phyloP scores from a whole-genome alignment of 1,140 invertebrate genomes.

The Cyclina sinensis region DNA sequence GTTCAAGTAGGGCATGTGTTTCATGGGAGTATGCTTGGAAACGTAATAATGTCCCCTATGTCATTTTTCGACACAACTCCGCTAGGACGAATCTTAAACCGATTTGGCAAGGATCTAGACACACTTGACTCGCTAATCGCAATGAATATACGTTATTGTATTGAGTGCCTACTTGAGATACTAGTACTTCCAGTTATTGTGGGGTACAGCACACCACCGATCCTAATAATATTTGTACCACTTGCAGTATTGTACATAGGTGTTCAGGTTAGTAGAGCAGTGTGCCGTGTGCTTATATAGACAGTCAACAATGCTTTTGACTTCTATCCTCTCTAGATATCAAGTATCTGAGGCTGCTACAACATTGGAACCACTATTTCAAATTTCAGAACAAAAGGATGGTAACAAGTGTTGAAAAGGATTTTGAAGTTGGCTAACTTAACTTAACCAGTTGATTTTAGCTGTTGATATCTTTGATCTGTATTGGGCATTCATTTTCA shows the following conservation, averaged over 20 bases:
- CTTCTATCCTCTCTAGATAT: too few species aligned
- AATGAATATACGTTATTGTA: conserved; percentile 74
- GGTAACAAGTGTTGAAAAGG: too few species aligned
- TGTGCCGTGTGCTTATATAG: too few species aligned
- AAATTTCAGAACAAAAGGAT: too few species aligned
- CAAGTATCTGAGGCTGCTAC: too few species aligned
- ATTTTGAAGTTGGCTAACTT: too few species aligned
- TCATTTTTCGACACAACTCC: conserved; percentile 90
- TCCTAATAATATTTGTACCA: conserved; percentile 94
- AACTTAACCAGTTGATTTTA: too few species aligned
- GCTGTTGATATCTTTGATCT: too few species aligned
- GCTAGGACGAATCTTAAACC: conserved; percentile 90
- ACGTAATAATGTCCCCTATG: conserved; percentile 90
- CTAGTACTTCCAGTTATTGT: conserved; percentile 96
- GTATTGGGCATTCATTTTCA: too few species aligned
- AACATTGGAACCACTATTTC: too few species aligned
- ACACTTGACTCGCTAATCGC: conserved; percentile 83
- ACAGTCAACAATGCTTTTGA: too few species aligned
- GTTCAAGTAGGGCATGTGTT: conserved; percentile 80
- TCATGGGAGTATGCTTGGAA: conserved; percentile 81
- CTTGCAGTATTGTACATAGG: conserved; percentile 86
- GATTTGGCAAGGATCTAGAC: conserved; percentile 89
- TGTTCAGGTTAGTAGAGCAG: conserved; percentile 69
- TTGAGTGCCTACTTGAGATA: conserved; percentile 88
- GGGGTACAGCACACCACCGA: conserved; percentile 95